These are phyloP conservation scores for Embiotoca jacksoni DNA, from an alignment of 2,113 vertebrate genomes.

Conservation along the genomic window DNA sequence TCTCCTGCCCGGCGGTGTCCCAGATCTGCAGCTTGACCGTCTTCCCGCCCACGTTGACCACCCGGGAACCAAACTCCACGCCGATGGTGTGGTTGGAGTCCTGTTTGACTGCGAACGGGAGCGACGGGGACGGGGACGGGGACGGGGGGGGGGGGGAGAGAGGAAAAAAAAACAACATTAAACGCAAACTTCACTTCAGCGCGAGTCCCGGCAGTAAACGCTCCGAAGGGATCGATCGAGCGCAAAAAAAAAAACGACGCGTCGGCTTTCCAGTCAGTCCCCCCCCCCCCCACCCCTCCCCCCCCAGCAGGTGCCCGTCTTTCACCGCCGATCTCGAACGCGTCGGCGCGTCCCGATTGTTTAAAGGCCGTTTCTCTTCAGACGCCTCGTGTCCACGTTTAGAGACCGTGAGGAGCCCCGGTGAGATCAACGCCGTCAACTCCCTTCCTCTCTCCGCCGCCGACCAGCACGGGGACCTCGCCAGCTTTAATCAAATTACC, in stretches of 20 bases:
- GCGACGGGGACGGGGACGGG: background rate
- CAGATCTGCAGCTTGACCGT: constrained; percentile 96
- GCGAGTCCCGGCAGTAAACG: too few relatives aligned
- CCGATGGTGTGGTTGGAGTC: constrained; percentile 97
- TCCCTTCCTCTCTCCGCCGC: background rate
- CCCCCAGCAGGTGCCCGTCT: too few relatives aligned
- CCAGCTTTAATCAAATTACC: constrained; percentile 30
- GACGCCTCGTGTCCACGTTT: constrained; percentile 21
- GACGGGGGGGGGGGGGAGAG: too few relatives aligned
- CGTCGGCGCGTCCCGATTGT: constrained; percentile 15
- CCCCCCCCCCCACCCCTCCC: too few relatives aligned
- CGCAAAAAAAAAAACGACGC: too few relatives aligned
- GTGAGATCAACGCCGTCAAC: constrained; percentile 30
- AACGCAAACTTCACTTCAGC: too few relatives aligned
- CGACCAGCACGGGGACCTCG: constrained; percentile 15
- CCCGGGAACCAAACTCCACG: constrained; percentile 94
- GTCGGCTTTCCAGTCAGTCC: too few relatives aligned
- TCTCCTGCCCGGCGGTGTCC: constrained; percentile 94
- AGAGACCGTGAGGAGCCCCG: constrained; percentile 4
- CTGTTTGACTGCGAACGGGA: constrained; percentile 87
- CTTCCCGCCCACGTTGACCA: constrained; percentile 93
- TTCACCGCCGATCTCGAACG: background rate
- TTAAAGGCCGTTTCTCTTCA: constrained; percentile 33
- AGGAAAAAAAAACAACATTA: too few relatives aligned
- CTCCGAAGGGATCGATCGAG: too few relatives aligned